phyloP scores from a whole-genome alignment of 2,888 invertebrate genomes.

The Thera obeliscata region DNA sequence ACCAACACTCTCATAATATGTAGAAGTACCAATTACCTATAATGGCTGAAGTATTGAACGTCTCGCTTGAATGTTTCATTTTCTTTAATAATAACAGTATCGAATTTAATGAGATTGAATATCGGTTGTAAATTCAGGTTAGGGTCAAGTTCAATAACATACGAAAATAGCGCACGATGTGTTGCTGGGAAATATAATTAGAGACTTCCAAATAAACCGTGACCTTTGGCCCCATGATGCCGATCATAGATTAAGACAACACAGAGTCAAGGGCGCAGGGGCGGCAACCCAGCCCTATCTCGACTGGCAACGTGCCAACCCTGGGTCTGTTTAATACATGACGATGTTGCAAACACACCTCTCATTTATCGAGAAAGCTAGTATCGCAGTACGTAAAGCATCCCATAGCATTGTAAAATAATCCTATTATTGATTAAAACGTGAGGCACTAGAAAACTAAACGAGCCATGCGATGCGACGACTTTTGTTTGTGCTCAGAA shows the following conservation, averaged over 20 bases:
- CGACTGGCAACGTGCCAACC: conserved; percentile 38
- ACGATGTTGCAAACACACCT: conserved; percentile 24
- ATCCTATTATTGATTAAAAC: neutral
- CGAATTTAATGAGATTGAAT: too few species aligned
- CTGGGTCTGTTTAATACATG: conserved; percentile 29
- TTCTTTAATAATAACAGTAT: too few species aligned
- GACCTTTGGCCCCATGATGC: conserved; percentile 26
- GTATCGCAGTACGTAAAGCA: neutral
- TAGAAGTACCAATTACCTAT: too few species aligned
- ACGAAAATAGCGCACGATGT: conserved; percentile 29
- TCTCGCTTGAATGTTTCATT: too few species aligned
- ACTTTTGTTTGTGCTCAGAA: too few species aligned
- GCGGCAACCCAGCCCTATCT: conserved; percentile 39
- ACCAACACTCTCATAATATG: too few species aligned
- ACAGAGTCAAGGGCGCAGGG: conserved; percentile 39
- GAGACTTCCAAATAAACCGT: conserved; percentile 19
- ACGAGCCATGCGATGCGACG: neutral
- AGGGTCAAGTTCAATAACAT: conserved; percentile 17
- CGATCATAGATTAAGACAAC: conserved; percentile 31
- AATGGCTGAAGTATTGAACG: too few species aligned
- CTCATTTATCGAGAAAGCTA: neutral
- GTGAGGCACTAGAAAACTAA: neutral
- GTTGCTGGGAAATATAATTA: conserved; percentile 28
- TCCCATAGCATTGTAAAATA: neutral
- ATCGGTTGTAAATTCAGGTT: neutral